Conservation (phyloP, 1,140 invertebrate species). For the Melitaea cinxia region DNA sequence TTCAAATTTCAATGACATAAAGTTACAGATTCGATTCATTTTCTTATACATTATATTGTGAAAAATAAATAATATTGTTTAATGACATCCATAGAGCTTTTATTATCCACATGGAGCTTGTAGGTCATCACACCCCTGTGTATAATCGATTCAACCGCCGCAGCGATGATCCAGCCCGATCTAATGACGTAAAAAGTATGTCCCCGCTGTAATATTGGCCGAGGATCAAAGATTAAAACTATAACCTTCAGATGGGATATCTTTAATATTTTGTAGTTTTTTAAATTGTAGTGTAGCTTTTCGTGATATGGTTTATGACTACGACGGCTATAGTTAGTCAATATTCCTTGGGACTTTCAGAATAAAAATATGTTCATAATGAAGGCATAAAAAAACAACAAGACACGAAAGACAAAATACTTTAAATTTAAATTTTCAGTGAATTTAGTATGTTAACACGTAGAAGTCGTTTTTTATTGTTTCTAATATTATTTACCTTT, state of each 20-base stretch:
- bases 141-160: slow-evolving; percentile 68
- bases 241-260: slow-evolving; percentile 17
- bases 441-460: not conserved
- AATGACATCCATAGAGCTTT: slow-evolving; percentile 27
- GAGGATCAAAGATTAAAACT: slow-evolving; percentile 52
- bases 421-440: too few relatives aligned
- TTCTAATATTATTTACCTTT: not conserved
- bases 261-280: too few relatives aligned
- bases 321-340: too few relatives aligned
- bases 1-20: not conserved
- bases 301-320: too few relatives aligned
- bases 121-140: slow-evolving; percentile 45
- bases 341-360: too few relatives aligned
- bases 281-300: too few relatives aligned
- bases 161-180: slow-evolving; percentile 66
- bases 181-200: slow-evolving; percentile 80
- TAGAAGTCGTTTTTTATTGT: not conserved
- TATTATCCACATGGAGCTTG: slow-evolving; percentile 33
- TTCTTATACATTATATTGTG: not conserved
- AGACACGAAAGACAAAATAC: too few relatives aligned
- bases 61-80: slow-evolving; percentile 10
- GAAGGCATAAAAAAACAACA: too few relatives aligned
- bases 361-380: too few relatives aligned
- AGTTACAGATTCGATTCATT: not conserved
- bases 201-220: slow-evolving; percentile 65